phyloP scores from a whole-genome alignment of 2,113 vertebrate genomes.

The Petaurus breviceps region DNA sequence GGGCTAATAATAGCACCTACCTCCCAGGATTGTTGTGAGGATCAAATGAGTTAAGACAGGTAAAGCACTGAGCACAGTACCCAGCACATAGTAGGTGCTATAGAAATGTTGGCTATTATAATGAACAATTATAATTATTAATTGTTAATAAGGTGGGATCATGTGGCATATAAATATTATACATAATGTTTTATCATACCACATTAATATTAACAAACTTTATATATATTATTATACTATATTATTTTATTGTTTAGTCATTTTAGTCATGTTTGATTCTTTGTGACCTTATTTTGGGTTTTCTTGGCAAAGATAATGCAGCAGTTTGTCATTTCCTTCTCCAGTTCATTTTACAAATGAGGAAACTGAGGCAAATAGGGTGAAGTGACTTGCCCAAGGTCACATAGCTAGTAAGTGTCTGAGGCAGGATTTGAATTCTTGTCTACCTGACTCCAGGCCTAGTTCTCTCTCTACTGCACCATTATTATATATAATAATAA shows the following conservation, averaged over 20 bases:
- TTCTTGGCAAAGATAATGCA: not conserved
- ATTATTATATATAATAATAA: not conserved
- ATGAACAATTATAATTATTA: not conserved
- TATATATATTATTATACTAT: not conserved
- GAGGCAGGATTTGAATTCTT: not conserved
- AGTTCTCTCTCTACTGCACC: not conserved
- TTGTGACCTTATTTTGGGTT: not conserved
- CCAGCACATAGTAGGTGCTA: not conserved
- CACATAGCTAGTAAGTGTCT: not conserved
- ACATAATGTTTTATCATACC: not conserved
- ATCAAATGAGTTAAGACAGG: not conserved
- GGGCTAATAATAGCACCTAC: not conserved
- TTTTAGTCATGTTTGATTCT: not conserved
- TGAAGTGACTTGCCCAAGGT: not conserved
- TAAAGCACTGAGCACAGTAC: not conserved
- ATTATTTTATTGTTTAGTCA: not conserved
- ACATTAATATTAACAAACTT: not conserved
- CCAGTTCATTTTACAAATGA: not conserved
- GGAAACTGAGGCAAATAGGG: not conserved
- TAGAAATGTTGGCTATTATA: not conserved
- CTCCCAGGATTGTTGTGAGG: not conserved
- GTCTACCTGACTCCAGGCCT: not conserved
- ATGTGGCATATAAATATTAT: not conserved
- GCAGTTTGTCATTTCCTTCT: not conserved
- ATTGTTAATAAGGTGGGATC: not conserved